phyloP scores from a whole-genome alignment of 2,888 invertebrate genomes.

The Hyposoter dolosus region DNA sequence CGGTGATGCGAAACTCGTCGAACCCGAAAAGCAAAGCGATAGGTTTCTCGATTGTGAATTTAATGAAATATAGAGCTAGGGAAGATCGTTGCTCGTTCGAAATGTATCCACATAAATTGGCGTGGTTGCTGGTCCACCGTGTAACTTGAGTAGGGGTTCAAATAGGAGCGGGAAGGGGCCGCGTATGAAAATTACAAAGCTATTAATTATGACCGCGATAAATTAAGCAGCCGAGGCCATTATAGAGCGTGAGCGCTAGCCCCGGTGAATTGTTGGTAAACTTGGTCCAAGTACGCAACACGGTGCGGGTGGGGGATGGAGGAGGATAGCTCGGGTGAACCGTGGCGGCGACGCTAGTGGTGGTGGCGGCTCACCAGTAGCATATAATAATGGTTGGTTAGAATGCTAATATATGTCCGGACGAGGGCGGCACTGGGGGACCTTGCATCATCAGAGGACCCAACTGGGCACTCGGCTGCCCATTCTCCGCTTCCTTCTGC shows the following conservation, averaged over 20 bases:
- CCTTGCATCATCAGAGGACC: constrained; percentile 84
- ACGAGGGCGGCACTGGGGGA: constrained; percentile 83
- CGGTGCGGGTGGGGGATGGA: constrained; percentile 68
- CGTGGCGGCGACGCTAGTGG: constrained; percentile 79
- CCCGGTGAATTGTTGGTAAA: constrained; percentile 85
- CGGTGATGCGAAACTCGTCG: constrained; percentile 43
- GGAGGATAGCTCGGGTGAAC: constrained; percentile 79
- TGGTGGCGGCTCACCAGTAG: constrained; percentile 82
- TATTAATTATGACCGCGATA: constrained; percentile 85
- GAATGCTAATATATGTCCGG: constrained; percentile 85
- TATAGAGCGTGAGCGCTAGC: constrained; percentile 82
- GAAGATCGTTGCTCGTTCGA: constrained; percentile 50
- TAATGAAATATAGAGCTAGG: background rate
- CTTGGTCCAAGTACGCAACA: constrained; percentile 85
- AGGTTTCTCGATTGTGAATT: constrained; percentile 26
- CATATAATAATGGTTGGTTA: constrained; percentile 85
- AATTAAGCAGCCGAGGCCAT: constrained; percentile 84
- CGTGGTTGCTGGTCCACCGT: constrained; percentile 67
- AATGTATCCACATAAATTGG: constrained; percentile 65
- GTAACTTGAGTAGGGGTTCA: constrained; percentile 68
- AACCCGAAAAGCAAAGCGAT: constrained; percentile 50
- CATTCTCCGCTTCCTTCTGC: constrained; percentile 72
- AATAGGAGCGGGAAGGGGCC: constrained; percentile 50
- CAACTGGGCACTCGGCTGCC: constrained; percentile 83
- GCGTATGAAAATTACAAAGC: constrained; percentile 85